Conservation (phyloP, 2,888 invertebrate species). For the Odontomyia ornata region DNA sequence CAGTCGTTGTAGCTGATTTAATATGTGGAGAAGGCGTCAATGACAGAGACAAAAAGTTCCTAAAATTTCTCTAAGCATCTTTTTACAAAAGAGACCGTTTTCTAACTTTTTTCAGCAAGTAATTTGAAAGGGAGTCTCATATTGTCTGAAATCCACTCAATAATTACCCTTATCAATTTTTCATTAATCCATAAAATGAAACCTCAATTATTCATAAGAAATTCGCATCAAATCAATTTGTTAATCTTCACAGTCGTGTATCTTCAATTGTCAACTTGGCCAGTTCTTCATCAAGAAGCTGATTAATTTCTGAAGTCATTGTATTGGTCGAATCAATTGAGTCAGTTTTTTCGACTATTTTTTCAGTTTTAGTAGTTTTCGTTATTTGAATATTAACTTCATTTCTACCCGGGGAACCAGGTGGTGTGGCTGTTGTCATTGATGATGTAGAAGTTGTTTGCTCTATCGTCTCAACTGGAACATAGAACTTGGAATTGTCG, state of each 20-base stretch:
- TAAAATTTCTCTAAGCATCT: too few relatives aligned
- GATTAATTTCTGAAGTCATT: constrained; percentile 60
- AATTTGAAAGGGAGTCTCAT: too few relatives aligned
- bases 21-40: too few relatives aligned
- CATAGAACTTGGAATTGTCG: constrained; percentile 62
- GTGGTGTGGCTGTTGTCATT: not conserved
- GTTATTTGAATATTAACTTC: constrained; percentile 62
- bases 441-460: not conserved
- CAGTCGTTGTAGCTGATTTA: not conserved
- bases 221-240: too few relatives aligned
- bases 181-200: too few relatives aligned
- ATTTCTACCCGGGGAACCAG: constrained; percentile 50
- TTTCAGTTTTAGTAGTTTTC: constrained; percentile 59
- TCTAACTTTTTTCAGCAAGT: too few relatives aligned
- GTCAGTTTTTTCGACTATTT: constrained; percentile 58
- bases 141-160: too few relatives aligned
- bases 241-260: constrained; percentile 49
- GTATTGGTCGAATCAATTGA: constrained; percentile 55
- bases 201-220: too few relatives aligned
- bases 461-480: constrained; percentile 50
- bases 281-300: constrained; percentile 61
- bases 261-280: constrained; percentile 57
- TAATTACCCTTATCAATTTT: too few relatives aligned
- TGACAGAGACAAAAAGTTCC: too few relatives aligned
- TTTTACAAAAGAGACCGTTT: too few relatives aligned